Evolutionary conservation across 2,888 invertebrate genomes (phyloP).

Genomic region (Punctoribates punctum): DNA sequence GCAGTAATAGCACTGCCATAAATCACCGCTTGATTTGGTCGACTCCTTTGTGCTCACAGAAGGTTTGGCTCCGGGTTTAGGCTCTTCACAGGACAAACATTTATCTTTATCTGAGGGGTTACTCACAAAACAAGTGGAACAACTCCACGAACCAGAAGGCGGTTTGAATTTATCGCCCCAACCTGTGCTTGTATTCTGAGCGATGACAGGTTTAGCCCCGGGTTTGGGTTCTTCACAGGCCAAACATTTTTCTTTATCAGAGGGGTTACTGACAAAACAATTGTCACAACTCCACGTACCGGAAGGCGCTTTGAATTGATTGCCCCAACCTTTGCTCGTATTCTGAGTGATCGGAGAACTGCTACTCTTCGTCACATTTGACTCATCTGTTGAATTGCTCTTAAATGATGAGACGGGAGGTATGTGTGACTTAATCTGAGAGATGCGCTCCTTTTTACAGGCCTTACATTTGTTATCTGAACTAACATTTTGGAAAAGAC

Average conservation of each 20-base stretch:
- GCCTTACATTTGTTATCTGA: background rate
- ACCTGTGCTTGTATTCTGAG: background rate
- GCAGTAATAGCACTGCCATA: slow-evolving; percentile 36
- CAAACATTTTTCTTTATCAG: too few species aligned
- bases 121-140: slow-evolving; percentile 51
- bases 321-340: too few species aligned
- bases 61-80: slow-evolving; percentile 43
- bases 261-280: too few species aligned
- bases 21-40: background rate
- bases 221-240: too few species aligned
- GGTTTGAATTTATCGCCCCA: slow-evolving; percentile 51
- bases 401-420: background rate
- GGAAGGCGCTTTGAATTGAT: too few species aligned
- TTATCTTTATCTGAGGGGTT: slow-evolving; percentile 42
- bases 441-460: background rate
- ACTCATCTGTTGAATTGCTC: background rate
- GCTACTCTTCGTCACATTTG: background rate
- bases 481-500: background rate
- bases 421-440: background rate
- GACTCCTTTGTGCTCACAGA: background rate
- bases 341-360: too few species aligned
- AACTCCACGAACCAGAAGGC: slow-evolving; percentile 52
- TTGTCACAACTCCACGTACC: too few species aligned
- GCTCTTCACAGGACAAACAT: slow-evolving; percentile 49
- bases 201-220: too few species aligned